Conservation (phyloP, 2,888 invertebrate species). For the Caradrina clavipalpis region DNA sequence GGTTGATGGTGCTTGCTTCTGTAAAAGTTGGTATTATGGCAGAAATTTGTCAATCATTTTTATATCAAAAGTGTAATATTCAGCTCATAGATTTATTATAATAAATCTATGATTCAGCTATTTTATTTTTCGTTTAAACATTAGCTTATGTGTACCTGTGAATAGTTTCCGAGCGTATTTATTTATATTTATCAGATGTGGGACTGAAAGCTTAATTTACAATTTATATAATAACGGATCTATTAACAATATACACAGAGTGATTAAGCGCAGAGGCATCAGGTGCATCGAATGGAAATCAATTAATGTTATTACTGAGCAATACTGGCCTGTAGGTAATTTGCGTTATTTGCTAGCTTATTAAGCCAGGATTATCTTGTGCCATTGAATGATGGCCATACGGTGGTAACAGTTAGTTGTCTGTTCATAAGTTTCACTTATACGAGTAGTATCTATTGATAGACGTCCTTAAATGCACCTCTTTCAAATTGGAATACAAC, state of each 20-base stretch:
- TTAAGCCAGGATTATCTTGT: constrained; percentile 69
- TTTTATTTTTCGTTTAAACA: no score
- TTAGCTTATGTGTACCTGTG: neutral
- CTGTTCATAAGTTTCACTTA: neutral
- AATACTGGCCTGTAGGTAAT: constrained; percentile 65
- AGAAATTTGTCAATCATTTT: no score
- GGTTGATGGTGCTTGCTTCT: no score
- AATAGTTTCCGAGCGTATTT: neutral
- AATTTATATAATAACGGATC: constrained; percentile 26
- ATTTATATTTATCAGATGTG: neutral
- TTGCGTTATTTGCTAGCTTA: constrained; percentile 75
- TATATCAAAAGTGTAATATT: no score
- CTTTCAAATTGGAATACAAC: neutral
- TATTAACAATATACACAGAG: constrained; percentile 52
- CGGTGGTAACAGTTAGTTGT: neutral
- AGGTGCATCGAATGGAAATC: constrained; percentile 84
- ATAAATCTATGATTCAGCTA: no score
- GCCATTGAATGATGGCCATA: constrained; percentile 50
- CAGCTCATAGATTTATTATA: no score
- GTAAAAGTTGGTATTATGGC: no score
- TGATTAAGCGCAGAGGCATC: constrained; percentile 67
- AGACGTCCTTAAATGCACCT: no score
- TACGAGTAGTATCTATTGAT: neutral
- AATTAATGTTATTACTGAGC: constrained; percentile 83
- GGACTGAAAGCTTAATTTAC: neutral